Percentiles rank a stretch among this genome's conserved stretches.
Evolutionary conservation across 1,140 invertebrate species (phyloP).

Genomic region (Cecropterus lyciades): DNA sequence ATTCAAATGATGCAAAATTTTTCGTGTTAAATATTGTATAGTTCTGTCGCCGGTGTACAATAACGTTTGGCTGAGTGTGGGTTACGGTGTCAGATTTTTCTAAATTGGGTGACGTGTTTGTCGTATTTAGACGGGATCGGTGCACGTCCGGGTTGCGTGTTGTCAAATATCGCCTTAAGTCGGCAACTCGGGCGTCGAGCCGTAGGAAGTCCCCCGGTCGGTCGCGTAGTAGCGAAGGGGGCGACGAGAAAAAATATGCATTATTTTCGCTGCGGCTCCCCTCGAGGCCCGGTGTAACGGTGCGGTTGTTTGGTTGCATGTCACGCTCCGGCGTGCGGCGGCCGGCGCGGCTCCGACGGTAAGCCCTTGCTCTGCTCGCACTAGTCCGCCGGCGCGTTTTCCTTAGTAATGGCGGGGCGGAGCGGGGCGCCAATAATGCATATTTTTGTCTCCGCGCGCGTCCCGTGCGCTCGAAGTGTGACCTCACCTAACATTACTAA

Average conservation of each 20-base stretch:
- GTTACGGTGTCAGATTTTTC: constrained; percentile 11
- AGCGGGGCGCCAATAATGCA: constrained; percentile 56
- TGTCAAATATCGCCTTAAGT: no score
- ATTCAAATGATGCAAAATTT: neutral
- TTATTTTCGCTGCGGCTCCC: constrained; percentile 45
- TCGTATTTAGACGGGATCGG: constrained; percentile 8
- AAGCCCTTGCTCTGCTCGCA: constrained; percentile 55
- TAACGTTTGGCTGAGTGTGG: neutral
- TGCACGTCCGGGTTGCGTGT: neutral
- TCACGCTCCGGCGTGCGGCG: no score
- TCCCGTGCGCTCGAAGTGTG: constrained; percentile 30
- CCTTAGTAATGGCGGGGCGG: constrained; percentile 70
- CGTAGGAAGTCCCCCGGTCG: neutral
- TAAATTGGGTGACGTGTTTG: constrained; percentile 13
- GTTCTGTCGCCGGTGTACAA: neutral
- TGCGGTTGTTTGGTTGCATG: constrained; percentile 1
- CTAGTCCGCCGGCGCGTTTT: constrained; percentile 56
- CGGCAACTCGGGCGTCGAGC: no score
- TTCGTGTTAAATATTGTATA: neutral
- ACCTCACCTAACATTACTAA: constrained; percentile 68
- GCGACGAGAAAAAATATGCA: constrained; percentile 70
- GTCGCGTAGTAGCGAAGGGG: constrained; percentile 6
- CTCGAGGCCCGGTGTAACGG: neutral
- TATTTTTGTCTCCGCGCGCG: constrained; percentile 56
- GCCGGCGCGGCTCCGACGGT: constrained; percentile 49